These are phyloP conservation scores for Agriotes lineatus DNA, from an alignment of 2,888 invertebrate genomes.

Conservation along the genomic window DNA sequence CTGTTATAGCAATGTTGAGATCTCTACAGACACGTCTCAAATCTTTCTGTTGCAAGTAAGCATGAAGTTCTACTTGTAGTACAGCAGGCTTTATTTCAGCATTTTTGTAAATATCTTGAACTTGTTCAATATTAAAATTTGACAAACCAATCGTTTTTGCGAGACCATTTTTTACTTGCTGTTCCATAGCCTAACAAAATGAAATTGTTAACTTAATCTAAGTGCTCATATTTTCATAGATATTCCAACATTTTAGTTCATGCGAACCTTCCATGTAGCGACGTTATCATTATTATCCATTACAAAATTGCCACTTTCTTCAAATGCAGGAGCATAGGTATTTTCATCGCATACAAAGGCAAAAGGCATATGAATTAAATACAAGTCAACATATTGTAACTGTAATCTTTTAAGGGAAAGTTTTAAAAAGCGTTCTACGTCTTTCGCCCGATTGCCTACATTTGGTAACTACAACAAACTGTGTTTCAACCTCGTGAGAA, in stretches of 20 bases:
- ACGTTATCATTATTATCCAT: constrained; percentile 76
- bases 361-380: constrained; percentile 83
- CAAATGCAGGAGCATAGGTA: constrained; percentile 69
- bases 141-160: constrained; percentile 82
- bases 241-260: no score
- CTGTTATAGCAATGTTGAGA: constrained; percentile 75
- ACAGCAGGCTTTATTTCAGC: constrained; percentile 79
- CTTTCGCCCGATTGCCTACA: constrained; percentile 75
- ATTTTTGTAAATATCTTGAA: constrained; percentile 71
- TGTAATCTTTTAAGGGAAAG: constrained; percentile 75
- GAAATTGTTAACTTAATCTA: no score
- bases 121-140: constrained; percentile 81
- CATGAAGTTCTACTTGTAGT: constrained; percentile 82
- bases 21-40: constrained; percentile 74
- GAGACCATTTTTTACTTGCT: constrained; percentile 72
- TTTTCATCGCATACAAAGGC: constrained; percentile 72
- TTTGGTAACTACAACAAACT: constrained; percentile 78
- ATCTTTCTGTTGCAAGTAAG: constrained; percentile 79
- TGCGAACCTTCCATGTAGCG: constrained; percentile 76
- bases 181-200: constrained; percentile 75
- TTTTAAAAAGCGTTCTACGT: constrained; percentile 75
- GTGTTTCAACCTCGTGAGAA: no score
- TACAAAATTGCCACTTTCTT: constrained; percentile 72
- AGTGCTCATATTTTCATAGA: no score
- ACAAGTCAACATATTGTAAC: constrained; percentile 81